Evolutionary conservation across 2,113 vertebrate genomes (phyloP).

Genomic region (Speoplatyrhinus poulsoni): DNA sequence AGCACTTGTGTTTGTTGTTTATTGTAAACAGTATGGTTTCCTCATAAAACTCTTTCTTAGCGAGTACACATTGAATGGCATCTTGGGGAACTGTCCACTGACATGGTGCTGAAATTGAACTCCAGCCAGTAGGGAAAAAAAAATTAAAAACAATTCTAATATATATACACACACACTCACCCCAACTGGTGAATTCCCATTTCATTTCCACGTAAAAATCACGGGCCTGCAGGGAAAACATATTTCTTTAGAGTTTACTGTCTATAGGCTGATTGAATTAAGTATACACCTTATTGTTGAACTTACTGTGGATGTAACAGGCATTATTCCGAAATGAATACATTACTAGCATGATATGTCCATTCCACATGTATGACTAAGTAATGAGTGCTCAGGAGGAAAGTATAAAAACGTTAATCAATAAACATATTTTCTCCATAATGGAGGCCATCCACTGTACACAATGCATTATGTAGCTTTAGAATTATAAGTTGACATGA

Average conservation of each 20-base stretch:
- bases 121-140: neutral
- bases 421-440: too few relatives aligned
- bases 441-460: too few relatives aligned
- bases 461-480: too few relatives aligned
- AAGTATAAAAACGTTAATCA: too few relatives aligned
- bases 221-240: constrained; percentile 75
- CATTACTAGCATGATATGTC: too few relatives aligned
- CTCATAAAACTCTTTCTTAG: neutral
- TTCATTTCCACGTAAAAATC: constrained; percentile 99
- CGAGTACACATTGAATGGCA: constrained; percentile 6
- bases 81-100: constrained; percentile 62
- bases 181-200: constrained; percentile 98
- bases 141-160: neutral
- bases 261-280: neutral
- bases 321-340: too few relatives aligned
- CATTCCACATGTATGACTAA: too few relatives aligned
- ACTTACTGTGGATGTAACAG: too few relatives aligned
- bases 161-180: constrained; percentile 71
- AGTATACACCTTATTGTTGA: neutral
- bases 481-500: too few relatives aligned
- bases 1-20: neutral
- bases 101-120: constrained; percentile 68
- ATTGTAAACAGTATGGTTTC: neutral
- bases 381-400: too few relatives aligned
- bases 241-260: neutral